Percentiles rank a stretch among this genome's conserved stretches.
Evolutionary conservation across 2,888 invertebrate genomes (phyloP).

Genomic region (Bibio marci): DNA sequence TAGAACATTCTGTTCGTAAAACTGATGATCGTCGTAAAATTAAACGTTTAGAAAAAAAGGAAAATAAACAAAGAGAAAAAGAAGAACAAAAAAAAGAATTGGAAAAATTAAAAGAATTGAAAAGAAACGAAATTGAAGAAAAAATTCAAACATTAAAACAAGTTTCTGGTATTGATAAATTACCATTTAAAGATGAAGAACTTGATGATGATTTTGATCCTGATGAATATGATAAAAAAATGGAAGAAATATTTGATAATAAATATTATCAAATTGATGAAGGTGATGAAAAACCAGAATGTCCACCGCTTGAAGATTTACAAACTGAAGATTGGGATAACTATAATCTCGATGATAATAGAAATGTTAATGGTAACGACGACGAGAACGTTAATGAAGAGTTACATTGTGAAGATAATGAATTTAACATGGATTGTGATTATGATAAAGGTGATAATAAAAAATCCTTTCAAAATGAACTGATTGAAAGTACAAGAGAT

Average conservation of each 20-base stretch:
- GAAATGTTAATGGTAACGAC: slow-evolving; percentile 34
- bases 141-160: slow-evolving; percentile 74
- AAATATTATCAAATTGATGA: slow-evolving; percentile 64
- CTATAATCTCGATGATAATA: slow-evolving; percentile 29
- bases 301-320: slow-evolving; percentile 54
- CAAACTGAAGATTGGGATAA: slow-evolving; percentile 29
- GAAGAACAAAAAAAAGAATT: slow-evolving; percentile 69
- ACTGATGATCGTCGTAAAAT: slow-evolving; percentile 62
- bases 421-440: slow-evolving; percentile 84
- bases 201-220: slow-evolving; percentile 87
- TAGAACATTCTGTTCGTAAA: slow-evolving; percentile 64
- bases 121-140: slow-evolving; percentile 76
- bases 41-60: slow-evolving; percentile 56
- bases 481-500: slow-evolving; percentile 36
- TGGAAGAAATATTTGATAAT: slow-evolving; percentile 74
- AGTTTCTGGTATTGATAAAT: slow-evolving; percentile 63
- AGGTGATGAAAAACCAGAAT: slow-evolving; percentile 62
- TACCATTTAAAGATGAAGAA: slow-evolving; percentile 46
- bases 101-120: slow-evolving; percentile 69
- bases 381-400: slow-evolving; percentile 28
- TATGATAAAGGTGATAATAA: slow-evolving; percentile 42
- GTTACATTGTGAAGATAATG: slow-evolving; percentile 59
- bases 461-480: slow-evolving; percentile 36
- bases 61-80: slow-evolving; percentile 64
- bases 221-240: slow-evolving; percentile 65